Conservation (phyloP, 30 jellyfish, hydroid and myxozoan genomes). For the Catostylus mosaicus region DNA sequence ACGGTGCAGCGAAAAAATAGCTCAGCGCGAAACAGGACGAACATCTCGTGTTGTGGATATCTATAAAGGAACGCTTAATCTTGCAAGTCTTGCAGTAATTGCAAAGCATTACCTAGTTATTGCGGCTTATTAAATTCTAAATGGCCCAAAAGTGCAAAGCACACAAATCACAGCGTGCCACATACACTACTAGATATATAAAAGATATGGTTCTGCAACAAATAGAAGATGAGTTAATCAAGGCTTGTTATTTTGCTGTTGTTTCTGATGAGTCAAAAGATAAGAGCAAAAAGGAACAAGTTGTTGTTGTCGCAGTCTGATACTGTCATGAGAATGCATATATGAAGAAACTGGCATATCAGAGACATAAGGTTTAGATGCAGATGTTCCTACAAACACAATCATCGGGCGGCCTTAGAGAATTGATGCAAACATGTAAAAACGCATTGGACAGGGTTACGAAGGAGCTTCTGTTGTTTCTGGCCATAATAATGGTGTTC, state of each 20-base stretch:
- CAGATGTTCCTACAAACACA: slow-evolving; percentile 48
- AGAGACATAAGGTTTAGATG: slow-evolving; percentile 54
- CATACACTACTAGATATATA: neutral
- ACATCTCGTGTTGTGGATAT: too few relatives aligned
- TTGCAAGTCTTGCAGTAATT: too few relatives aligned
- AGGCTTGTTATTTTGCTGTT: slow-evolving; percentile 20
- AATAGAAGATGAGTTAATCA: slow-evolving; percentile 19
- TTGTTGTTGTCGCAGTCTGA: slow-evolving; percentile 56
- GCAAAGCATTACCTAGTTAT: too few relatives aligned
- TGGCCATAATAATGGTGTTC: too few relatives aligned
- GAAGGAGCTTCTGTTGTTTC: slow-evolving; percentile 70
- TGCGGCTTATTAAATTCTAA: too few relatives aligned
- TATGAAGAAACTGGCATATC: slow-evolving; percentile 33
- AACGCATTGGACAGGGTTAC: slow-evolving; percentile 64
- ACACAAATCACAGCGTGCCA: slow-evolving; percentile 25
- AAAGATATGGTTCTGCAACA: slow-evolving; percentile 56
- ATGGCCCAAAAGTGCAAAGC: slow-evolving; percentile 53
- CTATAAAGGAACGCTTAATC: too few relatives aligned
- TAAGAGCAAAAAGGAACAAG: slow-evolving; percentile 47
- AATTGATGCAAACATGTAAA: slow-evolving; percentile 27
- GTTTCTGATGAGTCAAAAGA: slow-evolving; percentile 67
- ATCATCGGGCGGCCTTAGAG: slow-evolving; percentile 27
- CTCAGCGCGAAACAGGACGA: too few relatives aligned
- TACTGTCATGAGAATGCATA: slow-evolving; percentile 47
- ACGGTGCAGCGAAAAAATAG: too few relatives aligned